These are phyloP conservation scores for Xylophagus ater DNA, from an alignment of 2,888 invertebrate species.

Conservation along the genomic window DNA sequence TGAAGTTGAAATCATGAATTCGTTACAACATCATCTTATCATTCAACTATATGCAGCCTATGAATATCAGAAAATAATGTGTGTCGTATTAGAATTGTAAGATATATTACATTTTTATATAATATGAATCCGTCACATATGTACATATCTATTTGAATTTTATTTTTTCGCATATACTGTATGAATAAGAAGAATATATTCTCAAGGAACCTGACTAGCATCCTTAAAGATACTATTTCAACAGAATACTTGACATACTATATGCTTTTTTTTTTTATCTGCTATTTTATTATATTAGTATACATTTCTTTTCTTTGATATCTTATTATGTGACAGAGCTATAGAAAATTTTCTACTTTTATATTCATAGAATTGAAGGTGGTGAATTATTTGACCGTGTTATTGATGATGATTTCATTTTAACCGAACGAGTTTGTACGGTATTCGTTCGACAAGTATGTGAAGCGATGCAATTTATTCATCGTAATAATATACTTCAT, in stretches of 20 bases:
- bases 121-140: no score
- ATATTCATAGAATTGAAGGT: constrained; percentile 94
- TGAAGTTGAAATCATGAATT: constrained; percentile 94
- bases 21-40: constrained; percentile 85
- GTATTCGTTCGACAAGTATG: constrained; percentile 97
- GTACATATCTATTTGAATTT: no score
- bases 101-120: constrained; percentile 37
- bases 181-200: no score
- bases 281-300: neutral
- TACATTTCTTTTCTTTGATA: no score
- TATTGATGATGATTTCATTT: constrained; percentile 93
- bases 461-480: constrained; percentile 95
- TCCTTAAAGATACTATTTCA: constrained; percentile 16
- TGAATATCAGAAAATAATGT: constrained; percentile 87
- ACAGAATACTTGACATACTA: neutral
- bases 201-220: no score
- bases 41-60: constrained; percentile 97
- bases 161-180: no score
- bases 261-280: neutral
- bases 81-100: constrained; percentile 96
- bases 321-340: no score
- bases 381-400: constrained; percentile 98
- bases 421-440: constrained; percentile 92
- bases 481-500: constrained; percentile 88
- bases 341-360: no score